phyloP scores from a whole-genome alignment of 2,113 vertebrate species.

The Orcinus orca region DNA sequence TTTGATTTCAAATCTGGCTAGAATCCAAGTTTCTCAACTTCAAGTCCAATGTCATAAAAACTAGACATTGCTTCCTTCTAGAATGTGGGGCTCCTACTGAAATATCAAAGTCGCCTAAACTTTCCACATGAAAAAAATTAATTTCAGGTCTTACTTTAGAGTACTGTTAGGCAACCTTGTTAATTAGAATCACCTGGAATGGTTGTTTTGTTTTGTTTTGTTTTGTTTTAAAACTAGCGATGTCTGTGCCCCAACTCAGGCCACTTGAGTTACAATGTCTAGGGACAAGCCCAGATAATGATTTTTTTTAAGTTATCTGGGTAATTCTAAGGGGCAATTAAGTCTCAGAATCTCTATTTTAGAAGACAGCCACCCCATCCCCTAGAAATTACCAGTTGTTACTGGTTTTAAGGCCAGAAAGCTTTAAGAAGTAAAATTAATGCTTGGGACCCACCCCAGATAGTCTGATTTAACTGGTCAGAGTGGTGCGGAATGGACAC shows the following conservation, averaged over 20 bases:
- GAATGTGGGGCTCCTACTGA: neutral
- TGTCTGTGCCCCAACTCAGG: neutral
- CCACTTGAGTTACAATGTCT: neutral
- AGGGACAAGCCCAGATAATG: neutral
- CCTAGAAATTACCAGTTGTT: neutral
- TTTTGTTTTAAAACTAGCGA: neutral
- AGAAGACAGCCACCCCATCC: neutral
- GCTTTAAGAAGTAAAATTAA: neutral
- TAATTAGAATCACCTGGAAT: neutral
- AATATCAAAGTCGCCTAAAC: conserved; percentile 18
- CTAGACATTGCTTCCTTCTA: neutral
- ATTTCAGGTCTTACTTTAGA: neutral
- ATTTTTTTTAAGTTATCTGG: neutral
- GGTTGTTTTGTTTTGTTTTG: too few species aligned
- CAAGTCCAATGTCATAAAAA: neutral
- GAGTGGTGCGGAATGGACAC: neutral
- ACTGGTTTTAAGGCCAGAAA: conserved; percentile 23
- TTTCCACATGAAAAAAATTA: neutral
- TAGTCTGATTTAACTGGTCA: neutral
- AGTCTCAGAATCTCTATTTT: neutral
- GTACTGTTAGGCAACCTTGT: neutral
- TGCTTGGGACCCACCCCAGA: neutral
- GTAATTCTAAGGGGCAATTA: neutral
- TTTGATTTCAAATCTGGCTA: neutral
- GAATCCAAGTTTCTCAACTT: neutral